Conservation (phyloP, 2,113 vertebrate genomes). For the Pseudorhombus dupliciocellatus region DNA sequence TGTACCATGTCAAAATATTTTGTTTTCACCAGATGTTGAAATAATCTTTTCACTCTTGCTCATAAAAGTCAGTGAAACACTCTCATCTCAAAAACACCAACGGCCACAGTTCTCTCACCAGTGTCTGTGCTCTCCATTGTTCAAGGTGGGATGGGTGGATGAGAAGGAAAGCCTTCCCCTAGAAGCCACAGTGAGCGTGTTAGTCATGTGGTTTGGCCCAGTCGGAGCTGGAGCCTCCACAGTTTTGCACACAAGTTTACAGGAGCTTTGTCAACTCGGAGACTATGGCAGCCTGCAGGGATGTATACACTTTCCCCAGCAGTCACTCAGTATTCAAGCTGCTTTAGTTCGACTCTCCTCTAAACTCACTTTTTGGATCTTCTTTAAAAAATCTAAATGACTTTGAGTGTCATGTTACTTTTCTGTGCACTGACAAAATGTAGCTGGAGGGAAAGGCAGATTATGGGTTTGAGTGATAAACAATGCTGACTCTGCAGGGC, state of each 20-base stretch:
- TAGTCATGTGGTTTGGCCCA: slow-evolving; percentile 41
- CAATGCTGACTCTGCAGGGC: slow-evolving; percentile 22
- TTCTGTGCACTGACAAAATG: slow-evolving; percentile 17
- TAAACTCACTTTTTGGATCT: slow-evolving; percentile 25
- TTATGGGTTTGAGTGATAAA: slow-evolving; percentile 31
- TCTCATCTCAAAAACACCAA: background rate
- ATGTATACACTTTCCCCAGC: background rate
- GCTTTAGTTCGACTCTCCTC: background rate
- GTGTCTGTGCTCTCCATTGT: no score
- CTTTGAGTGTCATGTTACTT: background rate
- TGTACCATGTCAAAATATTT: background rate
- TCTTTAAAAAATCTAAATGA: slow-evolving; percentile 11
- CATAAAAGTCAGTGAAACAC: no score
- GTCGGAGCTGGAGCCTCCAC: slow-evolving; percentile 1
- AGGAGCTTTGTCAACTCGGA: slow-evolving; percentile 31
- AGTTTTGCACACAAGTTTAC: slow-evolving; percentile 50
- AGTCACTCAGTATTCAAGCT: background rate
- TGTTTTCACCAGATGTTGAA: background rate
- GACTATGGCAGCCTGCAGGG: slow-evolving; percentile 1
- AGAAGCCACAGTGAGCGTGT: background rate
- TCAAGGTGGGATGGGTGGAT: no score
- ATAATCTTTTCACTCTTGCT: background rate
- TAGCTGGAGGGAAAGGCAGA: slow-evolving; percentile 8
- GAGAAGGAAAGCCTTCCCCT: no score
- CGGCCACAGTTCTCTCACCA: background rate